Percentiles rank a stretch among this genome's conserved stretches.
Evolutionary conservation across 2,797 vertebrate genomes (phyloP).

Genomic region (Tauraco hartlaubi): DNA sequence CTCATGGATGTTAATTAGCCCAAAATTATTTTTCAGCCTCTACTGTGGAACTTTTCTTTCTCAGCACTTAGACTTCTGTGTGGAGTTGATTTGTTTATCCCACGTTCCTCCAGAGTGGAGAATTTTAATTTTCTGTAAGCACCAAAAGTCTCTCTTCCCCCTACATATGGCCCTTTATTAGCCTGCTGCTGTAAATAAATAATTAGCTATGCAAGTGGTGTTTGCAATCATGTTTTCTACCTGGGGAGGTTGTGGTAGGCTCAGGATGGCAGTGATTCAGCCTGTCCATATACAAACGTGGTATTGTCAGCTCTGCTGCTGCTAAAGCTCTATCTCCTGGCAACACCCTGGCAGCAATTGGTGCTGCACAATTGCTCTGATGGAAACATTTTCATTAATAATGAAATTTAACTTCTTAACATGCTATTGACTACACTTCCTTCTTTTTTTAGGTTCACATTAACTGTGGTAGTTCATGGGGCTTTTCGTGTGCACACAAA

Average conservation of each 20-base stretch:
- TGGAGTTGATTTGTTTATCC: neutral
- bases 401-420: constrained; percentile 1
- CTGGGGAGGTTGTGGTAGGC: neutral
- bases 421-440: neutral
- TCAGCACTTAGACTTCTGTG: neutral
- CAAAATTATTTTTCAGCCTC: neutral
- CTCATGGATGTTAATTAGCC: constrained; percentile 13
- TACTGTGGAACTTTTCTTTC: neutral
- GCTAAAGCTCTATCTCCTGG: neutral
- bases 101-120: neutral
- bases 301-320: neutral
- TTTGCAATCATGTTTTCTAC: neutral
- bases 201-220: neutral
- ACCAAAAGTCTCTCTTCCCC: neutral
- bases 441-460: neutral
- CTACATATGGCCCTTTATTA: neutral
- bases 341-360: neutral
- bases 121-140: neutral
- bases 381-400: constrained; percentile 30
- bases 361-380: neutral
- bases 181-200: neutral
- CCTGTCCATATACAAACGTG: neutral
- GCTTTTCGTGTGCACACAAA: neutral
- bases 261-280: neutral
- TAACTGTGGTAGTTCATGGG: neutral